Evolutionary conservation across 2,797 vertebrate species (phyloP).

Genomic region (Notoglanidium macrostoma): DNA sequence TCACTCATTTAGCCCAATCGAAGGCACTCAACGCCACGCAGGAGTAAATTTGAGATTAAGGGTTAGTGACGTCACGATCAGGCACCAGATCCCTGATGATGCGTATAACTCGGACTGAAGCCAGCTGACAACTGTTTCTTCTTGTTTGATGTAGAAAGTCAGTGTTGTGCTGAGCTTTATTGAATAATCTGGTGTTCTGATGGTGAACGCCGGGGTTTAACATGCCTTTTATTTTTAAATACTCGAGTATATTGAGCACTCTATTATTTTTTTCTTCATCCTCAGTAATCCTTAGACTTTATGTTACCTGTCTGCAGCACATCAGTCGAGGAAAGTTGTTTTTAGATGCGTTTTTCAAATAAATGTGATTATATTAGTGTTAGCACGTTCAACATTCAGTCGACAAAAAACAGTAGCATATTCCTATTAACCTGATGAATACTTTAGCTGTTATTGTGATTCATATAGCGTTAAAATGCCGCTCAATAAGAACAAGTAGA

Average conservation of each 20-base stretch:
- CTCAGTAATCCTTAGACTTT: too few species aligned
- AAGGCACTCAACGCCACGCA: not conserved
- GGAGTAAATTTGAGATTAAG: not conserved
- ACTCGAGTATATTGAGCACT: too few species aligned
- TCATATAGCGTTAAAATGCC: not conserved
- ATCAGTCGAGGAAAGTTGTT: too few species aligned
- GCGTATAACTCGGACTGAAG: not conserved
- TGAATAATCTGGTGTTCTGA: not conserved
- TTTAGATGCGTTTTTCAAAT: too few species aligned
- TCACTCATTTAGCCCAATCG: not conserved
- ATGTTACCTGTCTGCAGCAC: not conserved
- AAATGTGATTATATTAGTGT: too few species aligned
- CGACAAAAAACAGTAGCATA: too few species aligned
- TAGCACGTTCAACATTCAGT: too few species aligned
- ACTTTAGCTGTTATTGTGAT: not conserved
- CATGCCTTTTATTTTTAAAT: too few species aligned
- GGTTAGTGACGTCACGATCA: not conserved
- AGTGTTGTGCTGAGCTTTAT: too few species aligned
- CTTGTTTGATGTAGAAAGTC: too few species aligned
- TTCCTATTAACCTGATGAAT: too few species aligned
- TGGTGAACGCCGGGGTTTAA: not conserved
- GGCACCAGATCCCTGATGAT: not conserved
- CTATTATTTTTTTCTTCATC: too few species aligned
- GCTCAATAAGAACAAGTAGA: not conserved
- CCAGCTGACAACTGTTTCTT: not conserved